Conservation (phyloP, 2,888 invertebrate genomes). For the Clunio marinus region DNA sequence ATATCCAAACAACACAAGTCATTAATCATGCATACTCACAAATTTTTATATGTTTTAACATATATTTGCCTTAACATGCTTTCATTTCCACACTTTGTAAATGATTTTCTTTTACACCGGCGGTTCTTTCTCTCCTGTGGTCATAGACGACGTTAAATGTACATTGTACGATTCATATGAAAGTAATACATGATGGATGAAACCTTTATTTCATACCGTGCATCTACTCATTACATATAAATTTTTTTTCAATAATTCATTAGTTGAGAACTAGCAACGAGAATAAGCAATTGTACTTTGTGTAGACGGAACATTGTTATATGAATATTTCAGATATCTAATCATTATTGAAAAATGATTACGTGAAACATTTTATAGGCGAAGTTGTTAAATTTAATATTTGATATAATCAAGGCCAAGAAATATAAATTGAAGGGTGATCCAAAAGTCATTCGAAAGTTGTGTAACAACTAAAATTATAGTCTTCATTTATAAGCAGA, state of each 20-base stretch:
- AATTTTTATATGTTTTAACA: constrained; percentile 26
- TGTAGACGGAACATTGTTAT: constrained; percentile 11
- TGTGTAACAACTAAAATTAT: neutral
- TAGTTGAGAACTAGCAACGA: constrained; percentile 17
- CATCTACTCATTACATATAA: constrained; percentile 22
- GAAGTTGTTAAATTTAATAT: constrained; percentile 33
- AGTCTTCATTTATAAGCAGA: neutral
- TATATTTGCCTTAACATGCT: constrained; percentile 10
- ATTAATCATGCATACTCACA: constrained; percentile 38
- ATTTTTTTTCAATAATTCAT: constrained; percentile 36
- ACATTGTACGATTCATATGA: neutral
- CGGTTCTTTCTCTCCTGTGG: neutral
- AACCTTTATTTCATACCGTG: neutral
- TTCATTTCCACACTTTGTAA: neutral
- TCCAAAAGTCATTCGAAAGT: constrained; percentile 11
- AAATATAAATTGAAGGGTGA: constrained; percentile 10
- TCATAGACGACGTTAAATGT: too few relatives aligned
- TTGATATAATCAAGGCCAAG: constrained; percentile 9
- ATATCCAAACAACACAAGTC: constrained; percentile 38
- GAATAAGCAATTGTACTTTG: constrained; percentile 24
- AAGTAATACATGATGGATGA: neutral
- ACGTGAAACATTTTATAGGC: constrained; percentile 23
- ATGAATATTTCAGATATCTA: constrained; percentile 37
- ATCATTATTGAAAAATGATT: constrained; percentile 34
- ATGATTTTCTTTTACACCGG: neutral